Evolutionary conservation across 1,140 invertebrate species (phyloP), one percentile per base, ranked within the genome.

Genomic region (Lordiphosa stackelbergi): DNA sequence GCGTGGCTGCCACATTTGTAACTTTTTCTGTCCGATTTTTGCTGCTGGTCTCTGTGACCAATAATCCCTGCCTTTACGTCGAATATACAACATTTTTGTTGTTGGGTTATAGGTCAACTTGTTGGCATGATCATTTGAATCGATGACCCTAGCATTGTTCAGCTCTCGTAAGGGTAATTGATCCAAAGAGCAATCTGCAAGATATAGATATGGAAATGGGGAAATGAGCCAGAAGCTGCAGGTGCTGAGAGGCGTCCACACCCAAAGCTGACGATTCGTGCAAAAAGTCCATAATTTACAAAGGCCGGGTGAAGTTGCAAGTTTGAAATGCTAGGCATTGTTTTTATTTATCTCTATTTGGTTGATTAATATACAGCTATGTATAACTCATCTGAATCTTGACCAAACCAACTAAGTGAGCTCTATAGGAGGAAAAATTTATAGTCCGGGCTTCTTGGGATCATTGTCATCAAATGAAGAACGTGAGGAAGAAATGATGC

Each of bases 131-230:
- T 97, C 96, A 6, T 92, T 93, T 2, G 95, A 94, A 90, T 99
- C 98, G 41, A 99, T 95, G 3, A 99, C 97, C 75, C 98, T 89
- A 0, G 98, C 95, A 49, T 95, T 94, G 89, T 99, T 98, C 58
- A 93, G 90, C 85, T 94, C 94, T 38, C 98, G 89, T 45, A 99
- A 73, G 4, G 98, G 98, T 53, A 99, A 89, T 88, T 96, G 96
- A 79, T 98, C 96, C 46, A 98, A 89, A 0, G 94, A 92, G 88
- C 96, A 98, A 90, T 99, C 97, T 95, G 66, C 28, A 31, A 31
- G 7, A 31, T n/a, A n/a, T n/a, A n/a, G n/a, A n/a, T 8, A 24
- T 89, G 84, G 0, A 55, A 16, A 46, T 10, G 12, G 12, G 34
- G 12, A 31, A 35, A 10, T 0, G 6, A 13, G 11, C n/a, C 19